Evolutionary conservation across 1,140 invertebrate genomes (phyloP).

Genomic region (Tetragonula clypearis): DNA sequence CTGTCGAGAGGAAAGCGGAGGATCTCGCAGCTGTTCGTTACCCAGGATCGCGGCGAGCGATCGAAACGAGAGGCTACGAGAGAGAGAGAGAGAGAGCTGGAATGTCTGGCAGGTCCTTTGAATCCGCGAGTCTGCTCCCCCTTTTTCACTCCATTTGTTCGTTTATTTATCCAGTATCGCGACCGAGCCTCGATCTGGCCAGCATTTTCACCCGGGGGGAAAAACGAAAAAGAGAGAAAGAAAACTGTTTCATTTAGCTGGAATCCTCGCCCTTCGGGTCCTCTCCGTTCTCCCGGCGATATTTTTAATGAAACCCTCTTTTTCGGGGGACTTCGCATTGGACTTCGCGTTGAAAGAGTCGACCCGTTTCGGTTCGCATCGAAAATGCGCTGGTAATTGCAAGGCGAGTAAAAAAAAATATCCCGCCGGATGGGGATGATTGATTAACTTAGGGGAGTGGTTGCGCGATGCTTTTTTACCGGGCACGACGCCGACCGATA

Average conservation of each 20-base stretch:
- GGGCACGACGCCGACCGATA: too few relatives aligned
- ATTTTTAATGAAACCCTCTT: constrained; percentile 8
- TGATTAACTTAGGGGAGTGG: too few relatives aligned
- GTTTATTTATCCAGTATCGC: constrained; percentile 36
- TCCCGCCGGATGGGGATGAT: too few relatives aligned
- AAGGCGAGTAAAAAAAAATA: too few relatives aligned
- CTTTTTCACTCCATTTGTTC: constrained; percentile 15
- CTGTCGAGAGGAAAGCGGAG: constrained; percentile 23
- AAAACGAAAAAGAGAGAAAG: neutral
- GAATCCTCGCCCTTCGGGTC: neutral
- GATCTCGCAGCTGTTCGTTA: constrained; percentile 55
- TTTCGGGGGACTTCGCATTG: too few relatives aligned
- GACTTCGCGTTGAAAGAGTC: too few relatives aligned
- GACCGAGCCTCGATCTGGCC: constrained; percentile 2
- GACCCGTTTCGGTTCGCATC: too few relatives aligned
- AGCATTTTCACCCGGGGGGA: constrained; percentile 9
- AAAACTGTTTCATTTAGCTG: constrained; percentile 12
- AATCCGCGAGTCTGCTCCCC: neutral
- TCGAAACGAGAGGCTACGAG: constrained; percentile 35
- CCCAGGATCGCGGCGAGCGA: constrained; percentile 34
- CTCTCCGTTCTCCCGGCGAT: neutral
- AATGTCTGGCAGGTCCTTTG: constrained; percentile 53
- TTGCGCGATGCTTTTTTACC: too few relatives aligned
- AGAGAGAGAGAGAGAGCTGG: neutral
- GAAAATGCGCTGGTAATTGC: too few relatives aligned